Evolutionary conservation across 2,888 invertebrate genomes (phyloP).

Genomic region (Caenorhabditis uteleia): DNA sequence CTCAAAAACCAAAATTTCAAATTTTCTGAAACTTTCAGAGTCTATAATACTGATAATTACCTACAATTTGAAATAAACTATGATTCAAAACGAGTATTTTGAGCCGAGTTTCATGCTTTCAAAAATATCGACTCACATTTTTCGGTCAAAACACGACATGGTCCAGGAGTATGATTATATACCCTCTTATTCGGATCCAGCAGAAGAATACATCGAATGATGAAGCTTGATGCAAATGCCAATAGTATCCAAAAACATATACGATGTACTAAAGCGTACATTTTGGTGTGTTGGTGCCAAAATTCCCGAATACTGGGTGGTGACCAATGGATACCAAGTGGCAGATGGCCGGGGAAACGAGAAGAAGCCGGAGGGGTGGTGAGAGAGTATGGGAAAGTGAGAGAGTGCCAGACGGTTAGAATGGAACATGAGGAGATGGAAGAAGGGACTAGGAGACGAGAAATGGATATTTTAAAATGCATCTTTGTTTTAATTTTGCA

Average conservation of each 20-base stretch:
- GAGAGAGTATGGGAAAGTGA: conserved; percentile 7
- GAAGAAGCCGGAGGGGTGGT: conserved; percentile 1
- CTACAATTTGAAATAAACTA: no score
- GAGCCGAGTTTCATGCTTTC: no score
- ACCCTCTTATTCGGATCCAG: conserved; percentile 62
- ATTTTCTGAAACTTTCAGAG: no score
- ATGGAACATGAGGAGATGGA: conserved; percentile 3
- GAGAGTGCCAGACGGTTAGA: conserved; percentile 9
- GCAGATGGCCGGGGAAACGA: background rate
- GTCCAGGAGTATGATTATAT: conserved; percentile 65
- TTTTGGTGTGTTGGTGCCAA: no score
- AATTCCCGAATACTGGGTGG: no score
- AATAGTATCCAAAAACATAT: conserved; percentile 44
- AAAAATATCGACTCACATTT: conserved; percentile 16
- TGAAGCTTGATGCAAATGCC: conserved; percentile 39
- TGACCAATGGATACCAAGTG: background rate
- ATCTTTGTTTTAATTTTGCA: conserved; percentile 2
- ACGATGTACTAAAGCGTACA: conserved; percentile 31
- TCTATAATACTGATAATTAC: no score
- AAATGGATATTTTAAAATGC: background rate
- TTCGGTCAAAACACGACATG: conserved; percentile 54
- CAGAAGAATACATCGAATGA: conserved; percentile 49
- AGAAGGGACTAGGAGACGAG: background rate
- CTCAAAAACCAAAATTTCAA: no score
- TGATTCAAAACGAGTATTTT: no score